phyloP scores from a whole-genome alignment of 2,113 vertebrate genomes.

The Formicarius rufipectus region DNA sequence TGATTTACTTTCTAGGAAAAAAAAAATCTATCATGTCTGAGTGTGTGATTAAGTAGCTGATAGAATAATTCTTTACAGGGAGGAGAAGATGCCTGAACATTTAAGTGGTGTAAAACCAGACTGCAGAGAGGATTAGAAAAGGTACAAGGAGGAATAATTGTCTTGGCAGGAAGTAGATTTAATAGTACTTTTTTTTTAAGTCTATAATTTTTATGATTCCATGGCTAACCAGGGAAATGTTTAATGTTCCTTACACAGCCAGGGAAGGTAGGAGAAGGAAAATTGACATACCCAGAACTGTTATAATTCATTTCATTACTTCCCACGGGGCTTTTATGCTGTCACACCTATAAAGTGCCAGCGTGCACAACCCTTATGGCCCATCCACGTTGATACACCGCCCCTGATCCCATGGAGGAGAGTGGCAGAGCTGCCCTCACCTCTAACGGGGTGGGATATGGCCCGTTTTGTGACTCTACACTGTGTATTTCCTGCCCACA shows the following conservation, averaged over 20 bases:
- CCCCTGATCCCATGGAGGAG: slow-evolving; percentile 46
- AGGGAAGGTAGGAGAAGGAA: slow-evolving; percentile 17
- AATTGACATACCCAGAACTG: slow-evolving; percentile 43
- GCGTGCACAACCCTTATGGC: not conserved
- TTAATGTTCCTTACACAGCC: slow-evolving; percentile 51
- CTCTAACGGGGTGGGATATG: slow-evolving; percentile 47
- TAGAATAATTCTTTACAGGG: not conserved
- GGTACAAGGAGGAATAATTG: slow-evolving; percentile 9
- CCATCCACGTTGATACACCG: slow-evolving; percentile 60
- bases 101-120: not conserved
- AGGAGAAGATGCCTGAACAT: not conserved
- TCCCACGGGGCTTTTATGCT: slow-evolving; percentile 47
- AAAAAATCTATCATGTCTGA: not conserved
- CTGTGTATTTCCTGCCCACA: slow-evolving; percentile 19
- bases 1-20: not conserved
- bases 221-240: slow-evolving; percentile 30
- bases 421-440: slow-evolving; percentile 54
- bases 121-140: slow-evolving; percentile 4
- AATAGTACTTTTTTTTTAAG: slow-evolving; percentile 40
- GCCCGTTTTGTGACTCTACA: slow-evolving; percentile 57
- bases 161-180: slow-evolving; percentile 33
- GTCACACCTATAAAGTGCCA: slow-evolving; percentile 50
- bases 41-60: not conserved
- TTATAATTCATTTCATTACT: slow-evolving; percentile 61
- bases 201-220: slow-evolving; percentile 53